Conservation (phyloP, 2,113 vertebrate species). For the Irena cyanogastra region DNA sequence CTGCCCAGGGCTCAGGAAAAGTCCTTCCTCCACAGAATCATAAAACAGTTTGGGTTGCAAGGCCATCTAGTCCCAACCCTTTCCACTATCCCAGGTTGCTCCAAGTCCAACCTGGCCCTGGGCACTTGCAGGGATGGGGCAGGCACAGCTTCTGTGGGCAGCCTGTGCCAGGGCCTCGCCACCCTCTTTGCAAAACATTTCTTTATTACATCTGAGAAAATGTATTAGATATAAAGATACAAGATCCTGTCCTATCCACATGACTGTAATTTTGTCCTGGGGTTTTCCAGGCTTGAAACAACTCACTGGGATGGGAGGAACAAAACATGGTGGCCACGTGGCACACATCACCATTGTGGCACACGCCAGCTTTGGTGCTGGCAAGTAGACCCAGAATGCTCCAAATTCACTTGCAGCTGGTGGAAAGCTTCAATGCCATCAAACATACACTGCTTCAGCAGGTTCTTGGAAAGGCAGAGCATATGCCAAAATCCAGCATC, state of each 20-base stretch:
- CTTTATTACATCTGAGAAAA: background rate
- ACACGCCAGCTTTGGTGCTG: background rate
- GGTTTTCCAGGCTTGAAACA: background rate
- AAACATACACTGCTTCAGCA: rapidly evolving
- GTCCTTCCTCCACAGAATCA: background rate
- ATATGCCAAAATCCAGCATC: background rate
- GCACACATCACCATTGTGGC: rapidly evolving
- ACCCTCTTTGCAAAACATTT: background rate
- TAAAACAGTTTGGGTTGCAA: background rate
- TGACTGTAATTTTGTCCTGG: background rate
- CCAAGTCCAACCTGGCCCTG: background rate
- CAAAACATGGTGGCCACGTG: rapidly evolving
- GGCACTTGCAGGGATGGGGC: background rate
- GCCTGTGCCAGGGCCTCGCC: background rate
- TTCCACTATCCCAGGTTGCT: background rate
- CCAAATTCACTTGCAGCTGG: background rate
- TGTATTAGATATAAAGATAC: background rate
- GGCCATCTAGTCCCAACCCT: background rate
- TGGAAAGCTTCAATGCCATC: background rate
- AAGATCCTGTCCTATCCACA: background rate
- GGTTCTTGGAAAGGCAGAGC: background rate
- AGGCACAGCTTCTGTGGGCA: background rate
- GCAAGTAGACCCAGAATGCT: background rate
- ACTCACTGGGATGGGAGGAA: background rate
- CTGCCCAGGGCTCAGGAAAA: background rate